Evolutionary conservation across 2,797 vertebrate species (phyloP).

Genomic region (Apogon talboti): DNA sequence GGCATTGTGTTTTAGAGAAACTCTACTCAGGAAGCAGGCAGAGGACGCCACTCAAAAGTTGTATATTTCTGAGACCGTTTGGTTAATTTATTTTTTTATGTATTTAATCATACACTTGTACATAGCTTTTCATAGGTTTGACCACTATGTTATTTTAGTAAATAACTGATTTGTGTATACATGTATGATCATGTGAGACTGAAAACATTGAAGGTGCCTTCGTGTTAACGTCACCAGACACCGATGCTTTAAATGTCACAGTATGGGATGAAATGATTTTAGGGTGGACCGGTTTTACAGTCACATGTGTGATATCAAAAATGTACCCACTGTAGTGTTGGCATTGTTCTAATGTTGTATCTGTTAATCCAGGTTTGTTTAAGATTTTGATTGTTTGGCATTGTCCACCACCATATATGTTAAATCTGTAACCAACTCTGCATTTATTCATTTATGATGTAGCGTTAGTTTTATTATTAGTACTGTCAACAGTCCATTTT

Average conservation of each 20-base stretch:
- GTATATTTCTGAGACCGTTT: slow-evolving; percentile 51
- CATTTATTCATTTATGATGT: no score
- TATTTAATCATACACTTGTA: slow-evolving; percentile 67
- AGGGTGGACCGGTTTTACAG: slow-evolving; percentile 2
- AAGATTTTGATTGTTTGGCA: no score
- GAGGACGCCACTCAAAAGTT: slow-evolving; percentile 10
- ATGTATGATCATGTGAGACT: no score
- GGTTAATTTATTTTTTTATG: slow-evolving; percentile 77
- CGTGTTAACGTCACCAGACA: no score
- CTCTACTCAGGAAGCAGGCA: slow-evolving; percentile 55
- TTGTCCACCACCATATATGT: no score
- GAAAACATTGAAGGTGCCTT: no score
- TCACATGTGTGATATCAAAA: slow-evolving; percentile 1
- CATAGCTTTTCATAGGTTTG: slow-evolving; percentile 47
- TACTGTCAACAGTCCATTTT: no score
- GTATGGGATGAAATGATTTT: neutral
- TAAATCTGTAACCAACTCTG: no score
- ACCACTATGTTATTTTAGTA: slow-evolving; percentile 37
- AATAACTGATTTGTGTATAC: no score
- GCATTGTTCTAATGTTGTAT: neutral
- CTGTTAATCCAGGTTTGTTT: no score
- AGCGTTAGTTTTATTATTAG: no score
- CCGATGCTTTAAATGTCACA: neutral
- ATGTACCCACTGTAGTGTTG: neutral
- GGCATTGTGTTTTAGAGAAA: slow-evolving; percentile 9